Evolutionary conservation across 1,140 invertebrate genomes (phyloP).

Genomic region (Diorhabda carinulata): DNA sequence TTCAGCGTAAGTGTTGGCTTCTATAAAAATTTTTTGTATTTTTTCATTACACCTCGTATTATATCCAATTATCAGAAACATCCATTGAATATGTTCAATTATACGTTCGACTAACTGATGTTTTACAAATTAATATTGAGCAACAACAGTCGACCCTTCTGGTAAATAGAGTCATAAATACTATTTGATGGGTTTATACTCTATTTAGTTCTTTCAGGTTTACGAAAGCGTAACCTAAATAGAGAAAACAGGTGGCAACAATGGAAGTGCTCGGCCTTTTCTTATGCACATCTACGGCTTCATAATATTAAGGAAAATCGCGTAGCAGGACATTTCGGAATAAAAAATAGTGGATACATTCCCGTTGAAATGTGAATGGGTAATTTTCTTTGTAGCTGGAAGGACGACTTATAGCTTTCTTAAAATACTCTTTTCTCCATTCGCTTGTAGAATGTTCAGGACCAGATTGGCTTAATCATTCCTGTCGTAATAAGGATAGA

Average conservation of each 20-base stretch:
- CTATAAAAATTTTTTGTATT: no score
- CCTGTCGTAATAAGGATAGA: no score
- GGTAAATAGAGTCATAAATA: no score
- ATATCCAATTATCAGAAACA: no score
- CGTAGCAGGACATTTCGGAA: slow-evolving; percentile 2
- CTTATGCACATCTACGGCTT: slow-evolving; percentile 22
- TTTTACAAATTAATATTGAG: no score
- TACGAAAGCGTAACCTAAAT: not conserved
- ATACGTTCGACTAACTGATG: no score
- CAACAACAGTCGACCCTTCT: no score
- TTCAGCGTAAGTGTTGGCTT: no score
- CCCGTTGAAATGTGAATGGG: not conserved
- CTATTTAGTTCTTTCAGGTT: no score
- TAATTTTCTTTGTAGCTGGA: slow-evolving; percentile 1
- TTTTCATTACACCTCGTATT: no score
- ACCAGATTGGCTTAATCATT: not conserved
- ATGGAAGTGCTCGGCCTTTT: slow-evolving; percentile 1
- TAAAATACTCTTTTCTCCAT: not conserved
- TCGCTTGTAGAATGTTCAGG: not conserved
- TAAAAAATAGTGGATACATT: slow-evolving; percentile 3
- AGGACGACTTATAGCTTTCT: not conserved
- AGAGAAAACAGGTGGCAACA: not conserved
- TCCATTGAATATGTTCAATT: no score
- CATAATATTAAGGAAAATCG: slow-evolving; percentile 27
- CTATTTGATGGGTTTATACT: no score